Conservation (phyloP, 2,113 vertebrate genomes). For the Abramis brama region DNA sequence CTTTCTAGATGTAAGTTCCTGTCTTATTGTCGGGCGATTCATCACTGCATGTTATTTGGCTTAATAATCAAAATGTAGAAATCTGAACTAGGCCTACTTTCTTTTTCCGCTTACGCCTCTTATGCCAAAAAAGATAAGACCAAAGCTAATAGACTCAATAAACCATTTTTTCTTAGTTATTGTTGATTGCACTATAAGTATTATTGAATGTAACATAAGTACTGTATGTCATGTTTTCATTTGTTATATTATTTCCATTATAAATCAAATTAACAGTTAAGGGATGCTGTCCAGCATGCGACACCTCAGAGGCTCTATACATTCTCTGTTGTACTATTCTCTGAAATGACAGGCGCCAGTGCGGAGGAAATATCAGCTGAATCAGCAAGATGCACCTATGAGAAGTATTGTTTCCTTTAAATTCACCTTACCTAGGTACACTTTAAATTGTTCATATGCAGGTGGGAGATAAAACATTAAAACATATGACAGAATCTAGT, state of each 20-base stretch:
- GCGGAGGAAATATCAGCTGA: slow-evolving; percentile 21
- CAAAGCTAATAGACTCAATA: neutral
- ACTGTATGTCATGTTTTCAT: slow-evolving; percentile 1
- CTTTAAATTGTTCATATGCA: neutral
- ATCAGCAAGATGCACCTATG: neutral
- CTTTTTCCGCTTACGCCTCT: too few relatives aligned
- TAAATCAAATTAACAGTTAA: slow-evolving; percentile 20
- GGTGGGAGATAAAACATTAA: neutral
- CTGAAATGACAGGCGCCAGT: slow-evolving; percentile 21
- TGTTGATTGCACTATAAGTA: neutral
- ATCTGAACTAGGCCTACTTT: too few relatives aligned
- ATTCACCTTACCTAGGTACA: slow-evolving; percentile 5
- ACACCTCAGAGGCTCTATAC: neutral
- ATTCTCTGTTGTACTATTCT: slow-evolving; percentile 9
- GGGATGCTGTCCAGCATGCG: neutral
- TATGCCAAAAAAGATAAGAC: too few relatives aligned
- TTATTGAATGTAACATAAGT: neutral
- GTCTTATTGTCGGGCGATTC: neutral
- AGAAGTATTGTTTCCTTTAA: slow-evolving; percentile 18
- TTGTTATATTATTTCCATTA: slow-evolving; percentile 14
- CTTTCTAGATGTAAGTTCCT: neutral
- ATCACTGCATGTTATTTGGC: neutral
- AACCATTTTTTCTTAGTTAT: neutral
- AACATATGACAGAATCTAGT: neutral
- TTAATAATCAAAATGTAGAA: neutral